phyloP scores from a whole-genome alignment of 2,113 vertebrate species.

The Channa argus region DNA sequence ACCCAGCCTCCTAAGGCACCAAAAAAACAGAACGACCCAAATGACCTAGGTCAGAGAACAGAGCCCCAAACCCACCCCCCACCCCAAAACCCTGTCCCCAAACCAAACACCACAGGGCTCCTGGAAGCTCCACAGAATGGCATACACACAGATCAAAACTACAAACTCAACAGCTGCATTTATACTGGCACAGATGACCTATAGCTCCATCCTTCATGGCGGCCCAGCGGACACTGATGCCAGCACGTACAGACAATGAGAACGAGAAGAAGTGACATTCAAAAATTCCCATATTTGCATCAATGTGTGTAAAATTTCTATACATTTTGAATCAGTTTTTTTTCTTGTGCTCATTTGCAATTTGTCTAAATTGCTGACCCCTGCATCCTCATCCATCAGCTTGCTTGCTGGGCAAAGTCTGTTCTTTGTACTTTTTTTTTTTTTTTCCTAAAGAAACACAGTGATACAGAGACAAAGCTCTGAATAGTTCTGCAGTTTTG shows the following conservation, averaged over 20 bases:
- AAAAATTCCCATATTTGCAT: not conserved
- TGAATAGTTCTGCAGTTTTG: not conserved
- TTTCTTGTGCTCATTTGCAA: constrained; percentile 40
- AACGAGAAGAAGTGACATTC: not conserved
- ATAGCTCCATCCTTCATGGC: not conserved
- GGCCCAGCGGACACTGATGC: not conserved
- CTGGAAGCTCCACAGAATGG: constrained; percentile 46
- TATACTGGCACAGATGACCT: constrained; percentile 29
- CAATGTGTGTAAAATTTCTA: not conserved
- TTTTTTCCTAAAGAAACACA: constrained; percentile 4
- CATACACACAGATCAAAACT: constrained; percentile 10
- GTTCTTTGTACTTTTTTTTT: not conserved
- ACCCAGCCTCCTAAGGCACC: constrained; percentile 67
- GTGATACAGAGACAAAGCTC: constrained; percentile 10
- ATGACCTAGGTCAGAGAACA: not conserved
- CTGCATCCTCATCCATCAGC: not conserved
- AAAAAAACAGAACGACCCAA: constrained; percentile 36
- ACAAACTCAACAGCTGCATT: constrained; percentile 23
- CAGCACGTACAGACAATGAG: not conserved
- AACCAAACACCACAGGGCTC: constrained; percentile 25
- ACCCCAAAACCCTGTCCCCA: not conserved
- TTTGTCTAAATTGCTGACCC: not conserved
- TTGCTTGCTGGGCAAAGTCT: not conserved
- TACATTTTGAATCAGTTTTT: not conserved
- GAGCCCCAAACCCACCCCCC: not conserved